Evolutionary conservation across 1,140 invertebrate genomes (phyloP), one percentile per base, ranked within the genome.

Genomic region (Mya arenaria): DNA sequence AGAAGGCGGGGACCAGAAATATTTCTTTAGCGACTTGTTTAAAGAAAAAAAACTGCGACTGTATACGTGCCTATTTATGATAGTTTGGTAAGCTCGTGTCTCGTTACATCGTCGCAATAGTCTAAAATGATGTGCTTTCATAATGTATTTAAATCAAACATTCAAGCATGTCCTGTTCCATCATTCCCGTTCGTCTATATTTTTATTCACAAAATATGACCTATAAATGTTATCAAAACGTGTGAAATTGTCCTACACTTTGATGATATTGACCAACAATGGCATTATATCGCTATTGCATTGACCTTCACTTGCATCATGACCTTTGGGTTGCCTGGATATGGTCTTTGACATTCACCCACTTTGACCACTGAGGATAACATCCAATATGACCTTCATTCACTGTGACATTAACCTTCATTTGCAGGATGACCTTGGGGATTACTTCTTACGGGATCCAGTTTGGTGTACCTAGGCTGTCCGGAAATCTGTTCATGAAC

Each of bases 401-500:
- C 28, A 13, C 28, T 28, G 30, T 19, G 30, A 30, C 6, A 23
- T 75, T n/a, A n/a, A n/a, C n/a, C n/a, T n/a, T n/a, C n/a, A n/a
- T n/a, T n/a, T 41, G 23, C 58, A 75, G 72, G 72, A 75, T 62
- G 4, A 75, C 30, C 4, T 8, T 75, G 4, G 72, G 72, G 4
- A 25, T 75, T 3, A 23, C 32, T 5, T 30, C 55, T 17, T 75
- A 75, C 28, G 72, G 72, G 8, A 41, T 75, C 30, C 72, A 75
- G 39, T 75, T 75, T 44, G 72, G 72, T 10, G 55, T 75, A 44
- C 30, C 72, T 8, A 13, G 23, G 15, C 72, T 75, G 10, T 60
- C 72, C 32, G 72, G 72, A 1, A 48, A 75, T 25, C 25, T 75
- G 4, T 75, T 44, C 23, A 23, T 75, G 1, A 75, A 75, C 56